These are phyloP conservation scores for Drosophila setifemur DNA, from an alignment of 1,140 invertebrate genomes.

Conservation along the genomic window DNA sequence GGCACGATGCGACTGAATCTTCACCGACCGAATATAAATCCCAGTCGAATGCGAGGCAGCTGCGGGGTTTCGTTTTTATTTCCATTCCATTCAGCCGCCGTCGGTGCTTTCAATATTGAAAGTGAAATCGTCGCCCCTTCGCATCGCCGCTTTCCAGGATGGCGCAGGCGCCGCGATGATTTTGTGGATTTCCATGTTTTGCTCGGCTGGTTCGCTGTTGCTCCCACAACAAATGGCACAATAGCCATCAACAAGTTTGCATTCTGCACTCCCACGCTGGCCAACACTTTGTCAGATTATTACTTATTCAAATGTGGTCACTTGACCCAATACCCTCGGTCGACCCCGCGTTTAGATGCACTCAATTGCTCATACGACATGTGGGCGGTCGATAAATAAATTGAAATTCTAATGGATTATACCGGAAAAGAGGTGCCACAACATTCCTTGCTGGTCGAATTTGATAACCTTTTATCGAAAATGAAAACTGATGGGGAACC, in stretches of 20 bases:
- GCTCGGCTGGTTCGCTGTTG: conserved; percentile 47
- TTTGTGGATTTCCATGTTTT: conserved; percentile 51
- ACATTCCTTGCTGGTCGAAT: no score
- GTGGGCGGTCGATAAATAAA: background rate
- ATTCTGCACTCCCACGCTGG: conserved; percentile 3
- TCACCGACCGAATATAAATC: conserved; percentile 9
- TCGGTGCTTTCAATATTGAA: conserved; percentile 72
- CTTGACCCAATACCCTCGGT: conserved; percentile 28
- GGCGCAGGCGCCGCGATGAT: conserved; percentile 44
- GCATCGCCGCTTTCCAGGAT: conserved; percentile 51
- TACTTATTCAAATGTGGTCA: conserved; percentile 49
- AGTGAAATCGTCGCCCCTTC: background rate
- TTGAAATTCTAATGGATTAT: background rate
- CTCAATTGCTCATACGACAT: conserved; percentile 44
- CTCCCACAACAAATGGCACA: background rate
- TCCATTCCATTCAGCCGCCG: conserved; percentile 39
- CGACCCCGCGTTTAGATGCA: conserved; percentile 1
- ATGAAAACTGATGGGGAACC: no score
- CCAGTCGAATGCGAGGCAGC: conserved; percentile 26
- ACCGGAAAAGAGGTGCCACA: no score
- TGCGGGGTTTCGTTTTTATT: conserved; percentile 56
- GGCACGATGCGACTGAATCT: conserved; percentile 61
- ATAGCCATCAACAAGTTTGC: conserved; percentile 69
- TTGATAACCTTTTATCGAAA: no score
- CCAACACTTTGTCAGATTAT: conserved; percentile 15